Conservation (phyloP, 2,113 vertebrate genomes). For the Pseudopodoces humilis region DNA sequence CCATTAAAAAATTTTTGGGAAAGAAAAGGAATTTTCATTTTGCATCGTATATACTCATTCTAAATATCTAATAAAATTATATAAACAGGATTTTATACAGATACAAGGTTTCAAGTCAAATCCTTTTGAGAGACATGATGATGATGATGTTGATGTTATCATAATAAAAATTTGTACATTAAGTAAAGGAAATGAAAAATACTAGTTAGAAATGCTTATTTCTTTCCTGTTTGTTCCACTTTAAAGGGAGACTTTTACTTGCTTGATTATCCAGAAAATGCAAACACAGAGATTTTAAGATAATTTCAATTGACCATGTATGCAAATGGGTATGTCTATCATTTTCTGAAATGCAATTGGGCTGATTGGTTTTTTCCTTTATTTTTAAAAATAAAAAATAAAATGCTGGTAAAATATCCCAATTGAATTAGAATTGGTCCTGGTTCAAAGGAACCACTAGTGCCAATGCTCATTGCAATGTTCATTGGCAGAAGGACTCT, state of each 20-base stretch:
- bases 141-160: not conserved
- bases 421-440: not conserved
- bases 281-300: not conserved
- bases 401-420: not conserved
- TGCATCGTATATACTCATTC: not conserved
- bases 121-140: not conserved
- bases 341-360: not conserved
- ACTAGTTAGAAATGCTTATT: not conserved
- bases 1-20: accelerated
- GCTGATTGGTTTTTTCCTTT: accelerated
- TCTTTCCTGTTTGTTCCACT: not conserved
- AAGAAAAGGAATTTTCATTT: not conserved
- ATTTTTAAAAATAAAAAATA: not conserved
- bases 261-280: not conserved
- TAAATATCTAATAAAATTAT: not conserved
- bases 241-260: not conserved
- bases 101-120: not conserved
- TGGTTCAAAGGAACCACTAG: not conserved
- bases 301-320: not conserved
- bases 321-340: not conserved
- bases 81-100: not conserved
- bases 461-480: not conserved
- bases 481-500: not conserved
- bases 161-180: not conserved
- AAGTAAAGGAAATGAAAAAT: not conserved